Evolutionary conservation across 2,888 invertebrate genomes (phyloP).

Genomic region (Agelastica alni): DNA sequence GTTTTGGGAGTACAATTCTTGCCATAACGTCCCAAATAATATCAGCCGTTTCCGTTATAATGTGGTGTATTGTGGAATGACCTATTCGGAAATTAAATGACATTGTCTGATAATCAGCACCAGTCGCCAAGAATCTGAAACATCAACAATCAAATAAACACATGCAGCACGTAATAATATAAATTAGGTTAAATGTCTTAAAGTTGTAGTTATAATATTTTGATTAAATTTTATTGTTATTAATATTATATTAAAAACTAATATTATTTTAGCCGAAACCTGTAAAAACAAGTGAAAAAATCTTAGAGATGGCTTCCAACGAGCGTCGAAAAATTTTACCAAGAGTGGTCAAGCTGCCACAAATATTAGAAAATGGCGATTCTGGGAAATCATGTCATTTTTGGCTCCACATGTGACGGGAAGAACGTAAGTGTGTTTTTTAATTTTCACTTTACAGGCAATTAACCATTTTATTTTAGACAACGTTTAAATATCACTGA

Average conservation of each 20-base stretch:
- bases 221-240: neutral
- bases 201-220: neutral
- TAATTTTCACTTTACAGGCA: too few relatives aligned
- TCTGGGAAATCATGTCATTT: too few relatives aligned
- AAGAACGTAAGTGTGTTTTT: too few relatives aligned
- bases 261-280: too few relatives aligned
- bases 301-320: too few relatives aligned
- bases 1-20: slow-evolving; percentile 23
- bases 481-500: too few relatives aligned
- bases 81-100: too few relatives aligned
- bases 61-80: slow-evolving; percentile 26
- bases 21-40: slow-evolving; percentile 24
- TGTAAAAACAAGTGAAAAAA: too few relatives aligned
- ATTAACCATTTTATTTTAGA: too few relatives aligned
- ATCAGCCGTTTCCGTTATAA: slow-evolving; percentile 23
- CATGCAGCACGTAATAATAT: slow-evolving; percentile 9
- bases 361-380: slow-evolving; percentile 19
- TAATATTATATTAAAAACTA: slow-evolving; percentile 5
- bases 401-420: too few relatives aligned
- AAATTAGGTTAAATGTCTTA: neutral
- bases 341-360: slow-evolving; percentile 23
- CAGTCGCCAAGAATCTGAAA: slow-evolving; percentile 32
- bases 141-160: slow-evolving; percentile 12
- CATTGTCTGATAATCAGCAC: slow-evolving; percentile 26
- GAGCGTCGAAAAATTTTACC: slow-evolving; percentile 14